phyloP scores from a whole-genome alignment of 2,797 vertebrate species.

The Scolopax rusticola region DNA sequence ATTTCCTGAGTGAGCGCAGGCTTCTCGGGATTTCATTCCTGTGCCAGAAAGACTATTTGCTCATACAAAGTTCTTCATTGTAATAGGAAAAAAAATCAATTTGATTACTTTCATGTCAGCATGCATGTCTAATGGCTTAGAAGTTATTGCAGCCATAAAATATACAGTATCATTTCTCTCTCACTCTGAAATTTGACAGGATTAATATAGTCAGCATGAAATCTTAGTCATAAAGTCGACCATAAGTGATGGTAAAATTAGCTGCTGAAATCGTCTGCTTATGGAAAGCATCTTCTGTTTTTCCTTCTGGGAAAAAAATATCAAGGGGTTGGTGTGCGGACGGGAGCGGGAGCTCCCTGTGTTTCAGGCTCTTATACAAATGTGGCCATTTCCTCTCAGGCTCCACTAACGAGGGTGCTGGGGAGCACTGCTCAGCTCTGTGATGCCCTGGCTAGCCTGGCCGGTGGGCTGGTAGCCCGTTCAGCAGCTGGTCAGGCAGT shows the following conservation, averaged over 20 bases:
- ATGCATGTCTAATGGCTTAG: constrained; percentile 56
- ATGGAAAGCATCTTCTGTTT: constrained; percentile 54
- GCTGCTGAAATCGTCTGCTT: constrained; percentile 51
- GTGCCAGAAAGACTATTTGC: constrained; percentile 47
- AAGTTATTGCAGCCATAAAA: constrained; percentile 63
- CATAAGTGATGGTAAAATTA: constrained; percentile 59
- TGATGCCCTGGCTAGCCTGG: background rate
- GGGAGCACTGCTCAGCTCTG: background rate
- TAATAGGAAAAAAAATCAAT: constrained; percentile 63
- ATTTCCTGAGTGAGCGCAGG: constrained; percentile 32
- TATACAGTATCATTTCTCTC: constrained; percentile 59
- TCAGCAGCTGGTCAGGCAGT: accelerated
- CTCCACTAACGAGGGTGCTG: background rate
- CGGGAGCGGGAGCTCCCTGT: background rate
- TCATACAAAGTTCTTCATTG: constrained; percentile 49
- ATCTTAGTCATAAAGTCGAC: constrained; percentile 69
- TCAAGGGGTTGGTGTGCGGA: background rate
- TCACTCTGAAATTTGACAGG: constrained; percentile 60
- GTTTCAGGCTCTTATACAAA: background rate
- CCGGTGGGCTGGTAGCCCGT: accelerated
- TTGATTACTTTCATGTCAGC: constrained; percentile 68
- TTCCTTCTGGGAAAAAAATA: constrained; percentile 45
- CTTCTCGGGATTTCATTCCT: background rate
- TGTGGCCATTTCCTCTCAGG: background rate
- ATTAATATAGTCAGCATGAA: constrained; percentile 73